Base-by-base conservation (phyloP, 2,888 invertebrate species). In the Timema cristinae region DNA sequence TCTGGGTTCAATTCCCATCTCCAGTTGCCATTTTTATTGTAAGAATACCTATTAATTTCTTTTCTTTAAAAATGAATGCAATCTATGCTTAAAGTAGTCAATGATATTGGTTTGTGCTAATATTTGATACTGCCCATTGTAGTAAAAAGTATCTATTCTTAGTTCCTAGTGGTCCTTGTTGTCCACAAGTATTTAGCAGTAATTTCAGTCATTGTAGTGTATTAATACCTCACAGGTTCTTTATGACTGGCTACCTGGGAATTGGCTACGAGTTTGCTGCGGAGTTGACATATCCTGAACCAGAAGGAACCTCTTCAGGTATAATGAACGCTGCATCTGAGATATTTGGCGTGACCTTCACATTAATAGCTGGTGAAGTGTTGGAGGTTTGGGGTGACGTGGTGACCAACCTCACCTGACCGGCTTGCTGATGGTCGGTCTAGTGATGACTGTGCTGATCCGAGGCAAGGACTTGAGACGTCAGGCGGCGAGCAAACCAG, bases 181-280 rank as follows among this genome's bases (percentile, higher is more conserved):
- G 13, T 54, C 54, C n/a, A 13, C n/a, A n/a, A 2, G 13, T n/a
- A n/a, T n/a, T 54, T 54, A 54, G 54, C 54, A 54, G 54, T 13
- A 54, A n/a, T 66, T 11, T n/a, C 16, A 66, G 4, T 15, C 15
- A 66, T 32, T 32, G 32, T 32, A 32, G 32, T 32, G 32, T 32
- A 32, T 32, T 54, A n/a, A 48, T 74, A 74, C 61, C 74, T 84
- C 85, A 6, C 83, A 97, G 98, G 75, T 98, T 98, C 85, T 98
- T 98, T 84, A 98, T 99, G 98, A 97, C 97, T n/a, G 98, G 98
- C n/a, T 96, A 98, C 79, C 83, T 99, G 70, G 97, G 98, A 0
- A 94, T 99, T 15, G 98, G 98, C 2, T 99, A 98, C 84, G 98
- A 99, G 82, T 93, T 98, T 79, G 98, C 96, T 2, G 95, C 98